Evolutionary conservation across 2,113 vertebrate genomes (phyloP).

Genomic region (Aptenodytes patagonicus): DNA sequence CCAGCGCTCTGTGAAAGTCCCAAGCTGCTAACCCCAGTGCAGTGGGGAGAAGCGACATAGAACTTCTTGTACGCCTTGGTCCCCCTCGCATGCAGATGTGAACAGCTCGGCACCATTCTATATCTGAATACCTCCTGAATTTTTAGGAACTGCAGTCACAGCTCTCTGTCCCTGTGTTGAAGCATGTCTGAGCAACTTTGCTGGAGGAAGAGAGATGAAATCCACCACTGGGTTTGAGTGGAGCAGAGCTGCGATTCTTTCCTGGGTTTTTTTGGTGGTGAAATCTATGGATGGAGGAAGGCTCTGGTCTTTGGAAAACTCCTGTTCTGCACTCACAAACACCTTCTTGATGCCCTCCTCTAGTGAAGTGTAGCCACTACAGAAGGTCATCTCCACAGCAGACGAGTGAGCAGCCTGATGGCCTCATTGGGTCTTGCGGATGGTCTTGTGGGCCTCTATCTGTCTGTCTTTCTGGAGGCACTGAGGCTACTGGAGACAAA

Average conservation of each 20-base stretch:
- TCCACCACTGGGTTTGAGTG: not conserved
- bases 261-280: not conserved
- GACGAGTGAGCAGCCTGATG: not conserved
- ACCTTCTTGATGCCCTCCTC: not conserved
- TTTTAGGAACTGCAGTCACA: not conserved
- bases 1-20: conserved; percentile 60
- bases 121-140: not conserved
- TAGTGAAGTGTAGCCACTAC: not conserved
- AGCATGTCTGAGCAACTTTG: not conserved
- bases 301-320: not conserved
- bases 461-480: not conserved
- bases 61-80: not conserved
- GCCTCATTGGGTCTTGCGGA: not conserved
- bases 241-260: not conserved
- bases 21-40: conserved; percentile 36
- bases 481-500: not conserved
- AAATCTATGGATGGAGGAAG: not conserved
- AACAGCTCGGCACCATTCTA: not conserved
- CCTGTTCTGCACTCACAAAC: not conserved
- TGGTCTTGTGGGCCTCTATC: not conserved
- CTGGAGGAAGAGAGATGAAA: not conserved
- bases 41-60: not conserved
- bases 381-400: not conserved
- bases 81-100: not conserved
- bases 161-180: not conserved